A percentile compares a stretch with the other conserved stretches of the same genome.
phyloP scores from a whole-genome alignment of 1,140 invertebrate genomes.

The Drosophila simulans region DNA sequence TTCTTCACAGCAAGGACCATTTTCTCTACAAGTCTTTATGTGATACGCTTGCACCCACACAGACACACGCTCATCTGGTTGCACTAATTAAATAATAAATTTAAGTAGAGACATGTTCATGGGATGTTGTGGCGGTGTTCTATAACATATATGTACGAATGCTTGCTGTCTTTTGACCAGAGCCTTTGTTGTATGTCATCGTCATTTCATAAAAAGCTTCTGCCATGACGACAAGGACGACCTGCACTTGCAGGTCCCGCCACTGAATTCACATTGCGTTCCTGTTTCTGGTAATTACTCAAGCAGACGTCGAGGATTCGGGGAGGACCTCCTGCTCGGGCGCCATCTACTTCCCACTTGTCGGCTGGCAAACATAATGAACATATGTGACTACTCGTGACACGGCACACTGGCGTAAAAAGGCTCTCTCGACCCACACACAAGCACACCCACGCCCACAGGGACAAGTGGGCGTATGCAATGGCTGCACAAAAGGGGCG shows the following conservation, averaged over 20 bases:
- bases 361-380: conserved; percentile 76
- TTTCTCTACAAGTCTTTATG: too few relatives aligned
- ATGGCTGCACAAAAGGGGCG: conserved; percentile 21
- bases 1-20: too few relatives aligned
- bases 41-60: not conserved
- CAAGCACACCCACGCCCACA: not conserved
- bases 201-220: conserved; percentile 70
- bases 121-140: conserved; percentile 5
- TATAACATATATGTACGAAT: conserved; percentile 2
- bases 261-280: conserved; percentile 63
- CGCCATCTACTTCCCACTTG: conserved; percentile 35
- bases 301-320: conserved; percentile 69
- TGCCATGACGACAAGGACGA: conserved; percentile 46
- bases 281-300: conserved; percentile 72
- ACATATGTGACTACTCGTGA: conserved; percentile 57
- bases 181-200: conserved; percentile 65
- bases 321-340: conserved; percentile 43
- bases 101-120: conserved; percentile 43
- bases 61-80: conserved; percentile 16
- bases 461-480: conserved; percentile 7
- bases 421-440: conserved; percentile 53
- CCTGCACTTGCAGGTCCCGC: conserved; percentile 46
- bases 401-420: conserved; percentile 76
- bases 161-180: conserved; percentile 37
- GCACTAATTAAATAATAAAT: conserved; percentile 75